Evolutionary conservation across 2,888 invertebrate species (phyloP), one percentile per base, ranked within the genome.

Genomic region (Bombylius discolor): DNA sequence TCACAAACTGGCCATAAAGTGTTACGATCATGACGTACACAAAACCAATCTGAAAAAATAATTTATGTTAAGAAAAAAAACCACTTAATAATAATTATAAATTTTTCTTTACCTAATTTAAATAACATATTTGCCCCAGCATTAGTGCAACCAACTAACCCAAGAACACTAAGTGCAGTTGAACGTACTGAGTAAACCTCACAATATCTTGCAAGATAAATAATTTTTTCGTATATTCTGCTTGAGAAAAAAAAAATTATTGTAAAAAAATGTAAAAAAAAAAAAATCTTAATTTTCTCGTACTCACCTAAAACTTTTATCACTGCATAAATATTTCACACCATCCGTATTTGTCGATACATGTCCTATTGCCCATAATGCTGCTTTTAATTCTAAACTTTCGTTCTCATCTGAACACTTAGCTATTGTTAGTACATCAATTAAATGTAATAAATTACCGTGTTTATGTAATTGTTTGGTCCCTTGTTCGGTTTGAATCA

Each of bases 291-390:
- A 13, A 1, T 5, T 6, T 44, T 12, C 8, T 5, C 34, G 5
- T 7, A 8, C 31, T 58, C 50, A 72, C 72, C 73, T 67, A n/a
- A 66, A 59, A 36, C 65, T 66, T 32, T 65, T 61, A 59, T 72
- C 72, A 55, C 82, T 79, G 55, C 82, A 79, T 39, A 95, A 76
- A 64, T 86, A 81, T 52, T 84, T 82, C 9, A 90, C 78, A 5
- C 95, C 95, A 62, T 82, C 79, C 1, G 80, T 75, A 8, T 90
- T 87, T 0, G 86, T 85, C 4, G 85, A 89, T 12, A 89, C 80
- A 71, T 93, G 91, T 14, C 91, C 91, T 52, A 87, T 70, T 3
- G 89, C 88, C 96, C 97, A 97, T 0, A 97, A 74, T 0, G 93
- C 87, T 7, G 92, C 83, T 72, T 97, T 97, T 47, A 94, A 71